Conservation (phyloP, 2,797 vertebrate genomes). For the Neosilurus mollespiculum region DNA sequence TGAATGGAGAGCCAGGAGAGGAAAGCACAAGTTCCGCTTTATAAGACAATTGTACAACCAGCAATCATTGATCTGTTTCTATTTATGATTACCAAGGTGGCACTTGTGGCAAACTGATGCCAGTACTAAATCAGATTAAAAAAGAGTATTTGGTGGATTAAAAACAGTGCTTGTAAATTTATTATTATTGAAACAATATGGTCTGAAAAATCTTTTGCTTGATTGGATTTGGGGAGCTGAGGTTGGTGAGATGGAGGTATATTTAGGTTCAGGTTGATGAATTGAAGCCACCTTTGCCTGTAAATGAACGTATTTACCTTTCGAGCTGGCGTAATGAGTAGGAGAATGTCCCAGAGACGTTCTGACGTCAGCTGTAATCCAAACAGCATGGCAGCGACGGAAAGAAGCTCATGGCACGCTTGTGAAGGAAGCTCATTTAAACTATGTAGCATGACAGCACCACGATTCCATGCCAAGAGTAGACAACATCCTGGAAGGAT, state of each 20-base stretch:
- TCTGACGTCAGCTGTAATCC: conserved; percentile 60
- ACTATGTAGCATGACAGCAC: conserved; percentile 40
- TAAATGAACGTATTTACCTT: conserved; percentile 60
- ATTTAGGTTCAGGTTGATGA: conserved; percentile 48
- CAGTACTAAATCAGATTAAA: conserved; percentile 17
- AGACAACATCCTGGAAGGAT: conserved; percentile 32
- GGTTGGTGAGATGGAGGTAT: conserved; percentile 4
- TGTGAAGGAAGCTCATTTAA: conserved; percentile 49
- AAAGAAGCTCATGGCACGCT: conserved; percentile 44
- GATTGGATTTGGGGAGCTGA: conserved; percentile 32
- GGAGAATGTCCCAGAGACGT: conserved; percentile 47
- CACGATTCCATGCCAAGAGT: conserved; percentile 29
- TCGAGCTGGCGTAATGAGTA: conserved; percentile 47
- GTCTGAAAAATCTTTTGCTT: conserved; percentile 41
- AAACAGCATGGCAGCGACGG: conserved; percentile 55
- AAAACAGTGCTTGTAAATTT: not conserved
- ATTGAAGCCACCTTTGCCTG: conserved; percentile 49
- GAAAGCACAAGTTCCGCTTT: conserved; percentile 48
- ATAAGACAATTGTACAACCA: conserved; percentile 52
- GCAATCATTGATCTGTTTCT: conserved; percentile 42
- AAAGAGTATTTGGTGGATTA: conserved; percentile 2
- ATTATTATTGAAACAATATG: conserved; percentile 31
- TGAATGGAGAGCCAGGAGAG: conserved; percentile 30
- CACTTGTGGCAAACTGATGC: conserved; percentile 9
- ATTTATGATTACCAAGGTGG: conserved; percentile 43